These are phyloP conservation scores for Falco biarmicus DNA, from an alignment of 2,797 vertebrate genomes.

Conservation along the genomic window DNA sequence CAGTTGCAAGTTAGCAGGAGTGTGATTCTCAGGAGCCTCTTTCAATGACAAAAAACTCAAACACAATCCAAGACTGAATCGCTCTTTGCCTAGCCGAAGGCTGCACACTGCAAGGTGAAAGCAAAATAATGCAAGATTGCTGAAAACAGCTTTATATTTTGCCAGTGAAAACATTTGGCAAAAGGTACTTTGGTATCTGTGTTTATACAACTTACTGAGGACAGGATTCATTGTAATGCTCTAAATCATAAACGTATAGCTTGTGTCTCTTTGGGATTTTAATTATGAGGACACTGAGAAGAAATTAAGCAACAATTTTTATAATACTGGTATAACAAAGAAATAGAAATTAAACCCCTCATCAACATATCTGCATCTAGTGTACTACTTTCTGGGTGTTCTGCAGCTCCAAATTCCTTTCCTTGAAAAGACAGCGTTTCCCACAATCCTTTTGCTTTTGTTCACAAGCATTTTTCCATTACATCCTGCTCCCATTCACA, in stretches of 20 bases:
- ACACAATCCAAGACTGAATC: neutral
- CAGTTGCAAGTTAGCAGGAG: neutral
- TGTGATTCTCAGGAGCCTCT: neutral
- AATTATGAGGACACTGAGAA: neutral
- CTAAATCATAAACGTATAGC: neutral
- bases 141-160: neutral
- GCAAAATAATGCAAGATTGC: neutral
- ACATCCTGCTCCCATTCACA: neutral
- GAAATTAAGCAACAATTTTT: neutral
- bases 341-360: neutral
- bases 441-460: neutral
- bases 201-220: neutral
- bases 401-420: neutral
- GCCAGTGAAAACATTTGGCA: neutral
- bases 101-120: neutral
- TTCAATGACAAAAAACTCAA: neutral
- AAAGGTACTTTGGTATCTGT: neutral
- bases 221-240: neutral
- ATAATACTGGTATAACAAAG: neutral
- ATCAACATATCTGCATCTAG: neutral
- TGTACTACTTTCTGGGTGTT: neutral
- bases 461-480: neutral
- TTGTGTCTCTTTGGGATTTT: neutral
- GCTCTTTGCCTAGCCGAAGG: neutral
- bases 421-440: neutral